Evolutionary conservation across 2,888 invertebrate species (phyloP), one percentile per base, ranked within the genome.

Genomic region (Dexiosoma caninum): DNA sequence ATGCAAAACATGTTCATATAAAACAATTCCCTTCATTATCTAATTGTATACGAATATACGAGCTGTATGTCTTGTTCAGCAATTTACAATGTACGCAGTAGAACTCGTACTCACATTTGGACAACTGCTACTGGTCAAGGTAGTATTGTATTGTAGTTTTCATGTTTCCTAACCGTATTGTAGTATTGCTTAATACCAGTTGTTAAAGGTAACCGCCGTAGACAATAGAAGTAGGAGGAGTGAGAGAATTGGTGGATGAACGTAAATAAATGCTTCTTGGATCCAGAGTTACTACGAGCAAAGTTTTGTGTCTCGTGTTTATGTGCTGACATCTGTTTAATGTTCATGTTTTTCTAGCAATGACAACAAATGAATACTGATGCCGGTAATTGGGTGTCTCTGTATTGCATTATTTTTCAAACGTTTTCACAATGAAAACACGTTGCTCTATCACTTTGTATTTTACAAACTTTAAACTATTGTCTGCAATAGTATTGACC

Each of bases 261-360:
- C 23, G 16, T 21, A 9, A 19, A 32, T 64, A 44, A 57, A 40
- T 57, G 57, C 40, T 46, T 66, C 37, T 37, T 8, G 30, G 9
- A 40, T 66, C 21, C 21, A 27, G 30, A 46, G 19, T 30, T 66
- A 30, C 30, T 57, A 57, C 57, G 37, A 14, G 40, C n/a, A 51
- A 57, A 32, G 42, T 69, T 49, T 46, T 37, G 12, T 59, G 32
- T 62, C 23, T 79, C 14, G 53, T 57, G 51, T 79, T 69, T 69
- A 69, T 64, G 62, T 51, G 74, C 69, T 64, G 78, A 79, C 78
- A 79, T 74, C 67, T 74, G 78, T 57, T 74, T 19, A 57, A 51
- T 74, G 62, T 69, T 57, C 27, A 62, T 72, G 69, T 79, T 69
- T 64, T 64, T 49, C 32, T n/a, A 37, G 16, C 32, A 69, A 16